A percentile compares a stretch with the other conserved stretches of the same genome.
These are phyloP conservation scores for Lasioglossum pauxillum DNA, from an alignment of 2,888 invertebrate genomes.

Conservation along the genomic window DNA sequence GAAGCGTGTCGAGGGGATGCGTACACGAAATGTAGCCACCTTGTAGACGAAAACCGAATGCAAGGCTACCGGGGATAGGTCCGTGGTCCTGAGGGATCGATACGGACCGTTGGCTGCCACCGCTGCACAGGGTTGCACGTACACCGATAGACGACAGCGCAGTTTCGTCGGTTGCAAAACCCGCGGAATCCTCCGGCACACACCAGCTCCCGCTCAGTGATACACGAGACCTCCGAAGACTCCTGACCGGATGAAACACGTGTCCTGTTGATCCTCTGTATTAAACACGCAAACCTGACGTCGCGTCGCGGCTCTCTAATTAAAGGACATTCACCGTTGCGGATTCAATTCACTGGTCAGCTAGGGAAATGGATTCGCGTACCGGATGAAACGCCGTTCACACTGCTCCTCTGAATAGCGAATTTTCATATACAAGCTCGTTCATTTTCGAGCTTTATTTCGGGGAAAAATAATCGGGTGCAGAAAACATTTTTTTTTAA, in stretches of 20 bases:
- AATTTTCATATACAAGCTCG: not conserved
- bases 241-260: not conserved
- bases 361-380: not conserved
- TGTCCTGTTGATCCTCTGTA: conserved; percentile 9
- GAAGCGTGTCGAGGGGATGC: not conserved
- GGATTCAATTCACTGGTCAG: not conserved
- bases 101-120: conserved; percentile 69
- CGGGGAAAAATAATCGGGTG: too few relatives aligned
- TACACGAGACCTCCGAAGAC: not conserved
- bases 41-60: conserved; percentile 65
- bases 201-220: not conserved
- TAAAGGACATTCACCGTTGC: not conserved
- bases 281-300: not conserved
- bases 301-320: not conserved
- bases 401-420: not conserved
- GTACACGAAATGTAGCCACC: conserved; percentile 46
- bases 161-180: conserved; percentile 35
- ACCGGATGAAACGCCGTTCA: not conserved
- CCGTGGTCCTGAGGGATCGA: conserved; percentile 76
- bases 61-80: conserved; percentile 55
- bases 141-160: conserved; percentile 58
- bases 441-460: not conserved
- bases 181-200: conserved; percentile 33
- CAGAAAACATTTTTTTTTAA: not conserved
- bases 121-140: conserved; percentile 64